Percentiles rank a stretch among this genome's conserved stretches.
Evolutionary conservation across 2,797 vertebrate species (phyloP).

Genomic region (Danio choprae): DNA sequence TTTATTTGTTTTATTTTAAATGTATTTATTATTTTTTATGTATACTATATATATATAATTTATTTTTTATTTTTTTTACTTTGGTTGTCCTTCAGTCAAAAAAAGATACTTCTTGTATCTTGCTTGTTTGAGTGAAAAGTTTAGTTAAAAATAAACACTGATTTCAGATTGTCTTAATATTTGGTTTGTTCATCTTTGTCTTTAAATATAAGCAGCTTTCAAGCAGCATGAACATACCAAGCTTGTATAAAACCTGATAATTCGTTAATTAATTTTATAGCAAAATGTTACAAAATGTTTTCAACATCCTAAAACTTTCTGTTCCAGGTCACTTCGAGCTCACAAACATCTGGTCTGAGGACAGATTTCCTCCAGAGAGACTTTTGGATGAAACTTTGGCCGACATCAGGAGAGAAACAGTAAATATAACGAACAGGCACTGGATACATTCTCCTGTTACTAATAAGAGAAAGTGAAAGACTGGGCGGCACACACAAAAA

Average conservation of each 20-base stretch:
- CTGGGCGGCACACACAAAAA: neutral
- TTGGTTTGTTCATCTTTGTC: neutral
- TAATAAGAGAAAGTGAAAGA: slow-evolving; percentile 11
- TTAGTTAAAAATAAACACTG: neutral
- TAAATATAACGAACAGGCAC: neutral
- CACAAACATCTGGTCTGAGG: slow-evolving; percentile 10
- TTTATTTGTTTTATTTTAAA: neutral
- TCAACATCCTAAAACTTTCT: neutral
- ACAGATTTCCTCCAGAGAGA: neutral
- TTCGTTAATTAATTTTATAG: neutral
- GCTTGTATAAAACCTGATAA: neutral
- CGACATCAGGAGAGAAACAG: neutral
- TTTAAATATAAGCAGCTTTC: neutral
- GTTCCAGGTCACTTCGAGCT: neutral
- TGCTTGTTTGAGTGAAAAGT: neutral
- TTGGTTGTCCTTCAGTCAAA: neutral
- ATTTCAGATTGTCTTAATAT: neutral
- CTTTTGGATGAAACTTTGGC: neutral
- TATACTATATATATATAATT: neutral
- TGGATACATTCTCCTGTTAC: neutral
- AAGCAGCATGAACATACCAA: neutral
- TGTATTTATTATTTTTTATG: neutral
- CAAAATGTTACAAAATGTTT: neutral
- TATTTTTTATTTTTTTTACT: neutral
- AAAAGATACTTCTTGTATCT: too few species aligned